Conservation (phyloP, 92 coral and sea anemone genomes). For the Pocillopora meandrina region DNA sequence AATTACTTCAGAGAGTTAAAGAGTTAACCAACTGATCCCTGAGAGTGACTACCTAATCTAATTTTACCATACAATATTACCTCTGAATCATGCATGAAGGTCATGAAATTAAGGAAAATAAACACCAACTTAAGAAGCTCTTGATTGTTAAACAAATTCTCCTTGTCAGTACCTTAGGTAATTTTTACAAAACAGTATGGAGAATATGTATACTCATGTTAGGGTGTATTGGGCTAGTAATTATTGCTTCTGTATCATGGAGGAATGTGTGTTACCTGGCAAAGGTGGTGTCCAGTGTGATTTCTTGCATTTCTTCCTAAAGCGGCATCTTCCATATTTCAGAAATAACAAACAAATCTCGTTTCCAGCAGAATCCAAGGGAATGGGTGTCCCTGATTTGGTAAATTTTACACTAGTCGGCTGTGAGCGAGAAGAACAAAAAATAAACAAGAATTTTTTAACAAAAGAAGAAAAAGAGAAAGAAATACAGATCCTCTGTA, state of each 20-base stretch:
- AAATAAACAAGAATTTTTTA: neutral
- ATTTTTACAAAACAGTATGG: no score
- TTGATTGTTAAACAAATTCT: no score
- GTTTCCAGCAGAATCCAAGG: constrained; percentile 60
- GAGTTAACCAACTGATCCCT: no score
- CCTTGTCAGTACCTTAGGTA: no score
- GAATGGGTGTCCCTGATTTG: constrained; percentile 64
- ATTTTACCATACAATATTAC: no score
- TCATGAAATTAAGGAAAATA: no score
- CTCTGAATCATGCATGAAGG: no score
- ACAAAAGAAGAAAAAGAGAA: neutral
- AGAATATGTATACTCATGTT: neutral
- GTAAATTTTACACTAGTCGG: constrained; percentile 43
- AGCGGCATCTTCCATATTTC: constrained; percentile 85
- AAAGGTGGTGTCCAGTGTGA: constrained; percentile 87
- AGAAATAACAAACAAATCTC: constrained; percentile 79
- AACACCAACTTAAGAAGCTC: no score
- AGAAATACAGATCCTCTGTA: neutral
- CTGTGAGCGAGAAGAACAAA: constrained; percentile 7
- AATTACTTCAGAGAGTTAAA: neutral
- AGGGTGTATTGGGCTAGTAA: neutral
- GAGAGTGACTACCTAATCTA: no score
- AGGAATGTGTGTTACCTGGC: constrained; percentile 47
- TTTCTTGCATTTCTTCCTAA: constrained; percentile 67
- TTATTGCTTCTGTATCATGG: no score